Evolutionary conservation across 2,888 invertebrate genomes (phyloP).

Genomic region (Bedellia somnulentella): DNA sequence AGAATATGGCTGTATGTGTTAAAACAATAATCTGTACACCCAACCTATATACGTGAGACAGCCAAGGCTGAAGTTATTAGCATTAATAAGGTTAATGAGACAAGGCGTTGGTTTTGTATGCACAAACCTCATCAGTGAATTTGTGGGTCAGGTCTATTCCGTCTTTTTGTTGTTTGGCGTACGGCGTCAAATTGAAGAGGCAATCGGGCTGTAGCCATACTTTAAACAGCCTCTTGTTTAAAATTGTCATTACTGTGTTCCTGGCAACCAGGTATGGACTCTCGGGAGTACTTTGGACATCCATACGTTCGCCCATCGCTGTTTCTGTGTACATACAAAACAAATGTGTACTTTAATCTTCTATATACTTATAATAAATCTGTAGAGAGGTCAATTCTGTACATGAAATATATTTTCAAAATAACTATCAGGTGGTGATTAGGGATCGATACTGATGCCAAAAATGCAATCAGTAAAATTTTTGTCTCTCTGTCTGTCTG

Average conservation of each 20-base stretch:
- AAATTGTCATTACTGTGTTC: conserved; percentile 39
- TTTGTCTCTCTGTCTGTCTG: background rate
- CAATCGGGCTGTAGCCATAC: conserved; percentile 67
- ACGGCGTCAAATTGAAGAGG: conserved; percentile 60
- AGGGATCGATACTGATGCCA: too few relatives aligned
- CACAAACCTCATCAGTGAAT: conserved; percentile 61
- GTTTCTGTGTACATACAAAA: conserved; percentile 66
- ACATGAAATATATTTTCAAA: too few relatives aligned
- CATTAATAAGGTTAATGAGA: too few relatives aligned
- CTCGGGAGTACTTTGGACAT: conserved; percentile 54
- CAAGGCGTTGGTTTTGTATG: too few relatives aligned
- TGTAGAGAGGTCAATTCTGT: too few relatives aligned
- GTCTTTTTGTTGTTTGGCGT: conserved; percentile 58
- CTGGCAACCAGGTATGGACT: conserved; percentile 63
- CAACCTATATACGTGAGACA: too few relatives aligned
- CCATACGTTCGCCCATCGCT: conserved; percentile 70
- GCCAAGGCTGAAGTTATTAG: too few relatives aligned
- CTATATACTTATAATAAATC: too few relatives aligned
- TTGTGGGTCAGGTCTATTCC: conserved; percentile 64
- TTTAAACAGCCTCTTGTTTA: conserved; percentile 48
- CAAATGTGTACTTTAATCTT: background rate
- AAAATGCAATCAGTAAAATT: too few relatives aligned
- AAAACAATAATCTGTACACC: too few relatives aligned
- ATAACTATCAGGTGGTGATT: too few relatives aligned
- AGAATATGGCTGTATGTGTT: too few relatives aligned